Percentiles rank a stretch among this genome's conserved stretches.
Conservation (phyloP, 1,140 invertebrate genomes). For the Mercenaria mercenaria region DNA sequence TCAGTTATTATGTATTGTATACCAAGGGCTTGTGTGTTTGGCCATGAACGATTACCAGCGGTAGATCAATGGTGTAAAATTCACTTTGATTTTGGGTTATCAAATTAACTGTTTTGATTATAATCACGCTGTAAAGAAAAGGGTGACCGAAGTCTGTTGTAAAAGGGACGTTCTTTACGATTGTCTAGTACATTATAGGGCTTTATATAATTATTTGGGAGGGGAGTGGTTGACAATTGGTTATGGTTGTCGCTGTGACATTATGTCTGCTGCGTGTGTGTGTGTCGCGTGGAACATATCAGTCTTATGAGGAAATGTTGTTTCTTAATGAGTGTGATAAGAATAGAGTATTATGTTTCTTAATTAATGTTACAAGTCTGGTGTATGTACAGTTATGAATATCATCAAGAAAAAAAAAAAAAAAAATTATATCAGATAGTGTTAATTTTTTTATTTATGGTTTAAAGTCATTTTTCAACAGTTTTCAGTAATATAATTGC, state of each 20-base stretch:
- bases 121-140: slow-evolving; percentile 20
- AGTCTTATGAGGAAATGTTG: background rate
- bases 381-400: too few species aligned
- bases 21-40: background rate
- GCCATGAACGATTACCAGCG: background rate
- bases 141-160: background rate
- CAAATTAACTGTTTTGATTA: slow-evolving; percentile 36
- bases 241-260: slow-evolving; percentile 8
- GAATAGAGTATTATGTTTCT: too few species aligned
- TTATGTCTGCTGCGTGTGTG: background rate
- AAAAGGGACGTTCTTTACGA: background rate
- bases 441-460: too few species aligned
- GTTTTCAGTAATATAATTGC: too few species aligned
- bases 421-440: too few species aligned
- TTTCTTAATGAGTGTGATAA: background rate
- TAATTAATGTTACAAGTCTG: too few species aligned
- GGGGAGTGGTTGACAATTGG: background rate
- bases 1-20: slow-evolving; percentile 64
- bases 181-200: background rate
- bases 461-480: too few species aligned
- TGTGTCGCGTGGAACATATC: background rate
- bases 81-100: slow-evolving; percentile 46
- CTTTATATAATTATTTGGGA: background rate
- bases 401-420: too few species aligned
- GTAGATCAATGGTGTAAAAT: slow-evolving; percentile 29